Conservation (phyloP, 2,888 invertebrate species). For the Acholoe squamosa region DNA sequence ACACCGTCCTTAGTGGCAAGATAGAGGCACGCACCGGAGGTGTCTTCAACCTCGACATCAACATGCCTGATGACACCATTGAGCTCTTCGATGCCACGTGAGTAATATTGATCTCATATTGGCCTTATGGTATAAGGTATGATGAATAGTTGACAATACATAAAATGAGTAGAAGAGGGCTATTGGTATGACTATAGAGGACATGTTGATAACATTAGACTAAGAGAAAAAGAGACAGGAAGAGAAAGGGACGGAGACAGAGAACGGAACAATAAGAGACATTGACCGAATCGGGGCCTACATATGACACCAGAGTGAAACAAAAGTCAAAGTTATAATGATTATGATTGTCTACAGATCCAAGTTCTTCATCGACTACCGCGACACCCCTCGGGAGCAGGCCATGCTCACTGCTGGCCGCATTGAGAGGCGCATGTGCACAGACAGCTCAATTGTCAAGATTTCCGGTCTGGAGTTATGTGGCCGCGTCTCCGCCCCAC, state of each 20-base stretch:
- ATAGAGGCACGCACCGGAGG: constrained; percentile 89
- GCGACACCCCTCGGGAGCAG: constrained; percentile 86
- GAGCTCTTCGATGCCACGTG: constrained; percentile 91
- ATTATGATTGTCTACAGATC: constrained; percentile 72
- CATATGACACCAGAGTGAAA: too few relatives aligned
- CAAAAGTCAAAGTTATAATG: too few relatives aligned
- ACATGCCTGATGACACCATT: constrained; percentile 91
- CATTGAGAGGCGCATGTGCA: constrained; percentile 84
- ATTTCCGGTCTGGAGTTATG: constrained; percentile 93
- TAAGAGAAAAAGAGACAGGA: too few relatives aligned
- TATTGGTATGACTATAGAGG: too few relatives aligned
- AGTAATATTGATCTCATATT: constrained; percentile 72
- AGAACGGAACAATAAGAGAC: too few relatives aligned
- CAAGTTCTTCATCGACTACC: constrained; percentile 78
- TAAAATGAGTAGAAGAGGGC: too few relatives aligned
- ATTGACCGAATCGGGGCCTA: too few relatives aligned
- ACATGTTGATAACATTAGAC: too few relatives aligned
- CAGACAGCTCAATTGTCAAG: constrained; percentile 86
- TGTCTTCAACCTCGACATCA: constrained; percentile 89
- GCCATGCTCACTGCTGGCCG: constrained; percentile 87
- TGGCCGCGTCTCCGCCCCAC: constrained; percentile 87
- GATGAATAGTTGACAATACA: too few relatives aligned
- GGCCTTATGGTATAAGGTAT: too few relatives aligned
- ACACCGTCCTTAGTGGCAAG: constrained; percentile 90
- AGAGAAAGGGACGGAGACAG: too few relatives aligned